phyloP scores from a whole-genome alignment of 2,113 vertebrate species.

The Trinectes maculatus region DNA sequence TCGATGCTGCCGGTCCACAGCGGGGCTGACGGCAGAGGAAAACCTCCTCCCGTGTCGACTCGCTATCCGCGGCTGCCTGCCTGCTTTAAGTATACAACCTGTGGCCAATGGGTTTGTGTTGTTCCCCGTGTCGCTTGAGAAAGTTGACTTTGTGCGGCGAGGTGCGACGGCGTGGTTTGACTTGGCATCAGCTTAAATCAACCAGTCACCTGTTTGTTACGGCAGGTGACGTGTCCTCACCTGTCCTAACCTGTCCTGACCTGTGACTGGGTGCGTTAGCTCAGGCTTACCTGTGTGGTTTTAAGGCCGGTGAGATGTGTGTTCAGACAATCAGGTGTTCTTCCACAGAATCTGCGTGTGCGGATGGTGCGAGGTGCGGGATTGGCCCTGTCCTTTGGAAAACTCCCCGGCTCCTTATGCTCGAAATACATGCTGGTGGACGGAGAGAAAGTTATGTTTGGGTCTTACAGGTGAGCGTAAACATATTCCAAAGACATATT shows the following conservation, averaged over 20 bases:
- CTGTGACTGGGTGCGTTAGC: constrained; percentile 12
- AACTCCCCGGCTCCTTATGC: constrained; percentile 86
- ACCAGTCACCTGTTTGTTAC: background rate
- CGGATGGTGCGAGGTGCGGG: constrained; percentile 88
- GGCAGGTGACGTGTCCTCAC: background rate
- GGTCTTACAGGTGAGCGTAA: constrained; percentile 88
- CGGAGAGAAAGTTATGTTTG: constrained; percentile 93
- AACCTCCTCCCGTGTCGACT: constrained; percentile 37
- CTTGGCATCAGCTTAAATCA: constrained; percentile 14
- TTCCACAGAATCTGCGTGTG: constrained; percentile 89
- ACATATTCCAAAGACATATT: no score
- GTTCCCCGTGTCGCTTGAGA: background rate
- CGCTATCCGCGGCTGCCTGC: background rate
- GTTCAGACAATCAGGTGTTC: constrained; percentile 35
- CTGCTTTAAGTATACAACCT: constrained; percentile 44
- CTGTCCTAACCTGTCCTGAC: no score
- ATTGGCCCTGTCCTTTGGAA: constrained; percentile 88
- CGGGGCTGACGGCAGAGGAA: background rate
- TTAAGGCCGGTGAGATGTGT: constrained; percentile 14
- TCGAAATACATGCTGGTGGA: constrained; percentile 96
- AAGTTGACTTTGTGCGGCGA: constrained; percentile 19
- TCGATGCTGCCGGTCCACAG: background rate
- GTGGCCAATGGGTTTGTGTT: constrained; percentile 18
- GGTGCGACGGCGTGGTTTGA: constrained; percentile 40
- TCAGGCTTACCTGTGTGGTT: constrained; percentile 21